These are phyloP conservation scores for Muraenolepis orangiensis DNA, from an alignment of 2,797 vertebrate species.

Conservation along the genomic window DNA sequence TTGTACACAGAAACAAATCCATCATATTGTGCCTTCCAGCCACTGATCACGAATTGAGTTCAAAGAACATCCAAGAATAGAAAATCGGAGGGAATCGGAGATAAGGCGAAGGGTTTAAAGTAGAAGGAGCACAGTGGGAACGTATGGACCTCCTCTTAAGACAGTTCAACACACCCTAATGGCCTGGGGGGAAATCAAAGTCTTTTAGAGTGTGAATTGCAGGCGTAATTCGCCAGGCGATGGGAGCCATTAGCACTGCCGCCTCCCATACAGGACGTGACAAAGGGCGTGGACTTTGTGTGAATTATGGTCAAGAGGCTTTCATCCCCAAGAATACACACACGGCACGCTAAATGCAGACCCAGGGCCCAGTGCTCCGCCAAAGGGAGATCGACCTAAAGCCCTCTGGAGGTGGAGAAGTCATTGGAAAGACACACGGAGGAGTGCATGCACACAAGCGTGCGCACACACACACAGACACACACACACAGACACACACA, in stretches of 20 bases:
- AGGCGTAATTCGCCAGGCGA: slow-evolving; percentile 62
- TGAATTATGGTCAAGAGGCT: slow-evolving; percentile 47
- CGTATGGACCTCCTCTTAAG: slow-evolving; percentile 48
- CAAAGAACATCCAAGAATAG: too few species aligned
- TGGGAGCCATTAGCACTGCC: slow-evolving; percentile 61
- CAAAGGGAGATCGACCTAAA: slow-evolving; percentile 56
- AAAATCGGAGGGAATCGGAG: slow-evolving; percentile 51
- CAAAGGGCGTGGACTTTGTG: slow-evolving; percentile 51
- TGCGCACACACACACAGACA: neutral
- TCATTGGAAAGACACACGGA: slow-evolving; percentile 24
- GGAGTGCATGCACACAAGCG: neutral
- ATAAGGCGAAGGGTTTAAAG: slow-evolving; percentile 37
- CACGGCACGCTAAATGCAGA: slow-evolving; percentile 55
- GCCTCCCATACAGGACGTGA: slow-evolving; percentile 49
- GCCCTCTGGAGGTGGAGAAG: slow-evolving; percentile 31
- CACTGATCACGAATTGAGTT: slow-evolving; percentile 1
- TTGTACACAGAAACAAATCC: slow-evolving; percentile 23
- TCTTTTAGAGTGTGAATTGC: slow-evolving; percentile 67
- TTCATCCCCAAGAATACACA: slow-evolving; percentile 56
- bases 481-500: neutral
- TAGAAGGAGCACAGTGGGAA: slow-evolving; percentile 47
- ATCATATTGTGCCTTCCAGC: slow-evolving; percentile 23
- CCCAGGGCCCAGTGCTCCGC: slow-evolving; percentile 48
- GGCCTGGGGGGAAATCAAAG: slow-evolving; percentile 58
- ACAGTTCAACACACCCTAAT: slow-evolving; percentile 59